Evolutionary conservation across 2,888 invertebrate species (phyloP).

Genomic region (Ceraclea dissimilis): DNA sequence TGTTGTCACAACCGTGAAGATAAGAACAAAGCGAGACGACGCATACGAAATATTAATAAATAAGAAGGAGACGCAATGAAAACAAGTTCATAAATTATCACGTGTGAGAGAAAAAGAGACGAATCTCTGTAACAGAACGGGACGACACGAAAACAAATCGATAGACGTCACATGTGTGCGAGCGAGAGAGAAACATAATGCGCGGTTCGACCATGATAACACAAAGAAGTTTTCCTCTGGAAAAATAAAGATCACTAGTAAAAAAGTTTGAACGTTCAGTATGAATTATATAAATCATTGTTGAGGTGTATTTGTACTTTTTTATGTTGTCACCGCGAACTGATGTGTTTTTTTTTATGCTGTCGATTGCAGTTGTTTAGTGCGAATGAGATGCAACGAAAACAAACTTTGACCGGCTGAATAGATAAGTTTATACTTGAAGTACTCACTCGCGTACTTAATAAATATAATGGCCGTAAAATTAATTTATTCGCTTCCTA

Average conservation of each 20-base stretch:
- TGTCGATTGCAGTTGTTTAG: neutral
- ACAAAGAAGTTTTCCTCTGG: no score
- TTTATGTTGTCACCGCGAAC: neutral
- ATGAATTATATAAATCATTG: neutral
- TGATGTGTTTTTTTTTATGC: neutral
- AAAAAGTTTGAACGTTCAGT: neutral
- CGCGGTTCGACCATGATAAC: neutral
- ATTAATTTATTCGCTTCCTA: no score
- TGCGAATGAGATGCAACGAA: conserved; percentile 5
- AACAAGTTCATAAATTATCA: conserved; percentile 28
- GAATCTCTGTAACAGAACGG: neutral
- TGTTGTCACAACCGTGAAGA: neutral
- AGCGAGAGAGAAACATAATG: conserved; percentile 6
- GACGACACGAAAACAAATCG: conserved; percentile 24
- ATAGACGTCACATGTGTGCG: conserved; percentile 24
- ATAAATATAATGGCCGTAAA: no score
- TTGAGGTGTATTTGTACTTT: neutral
- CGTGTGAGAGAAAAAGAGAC: conserved; percentile 3
- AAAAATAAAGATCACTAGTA: neutral
- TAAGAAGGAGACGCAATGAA: conserved; percentile 12
- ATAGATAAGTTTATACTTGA: no score
- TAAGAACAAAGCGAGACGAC: neutral
- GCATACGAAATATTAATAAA: no score
- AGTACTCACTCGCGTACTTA: no score
- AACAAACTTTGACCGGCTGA: neutral